These are phyloP conservation scores for Crotalus helleri DNA, from an alignment of 2,113 vertebrate genomes.

Conservation along the genomic window DNA sequence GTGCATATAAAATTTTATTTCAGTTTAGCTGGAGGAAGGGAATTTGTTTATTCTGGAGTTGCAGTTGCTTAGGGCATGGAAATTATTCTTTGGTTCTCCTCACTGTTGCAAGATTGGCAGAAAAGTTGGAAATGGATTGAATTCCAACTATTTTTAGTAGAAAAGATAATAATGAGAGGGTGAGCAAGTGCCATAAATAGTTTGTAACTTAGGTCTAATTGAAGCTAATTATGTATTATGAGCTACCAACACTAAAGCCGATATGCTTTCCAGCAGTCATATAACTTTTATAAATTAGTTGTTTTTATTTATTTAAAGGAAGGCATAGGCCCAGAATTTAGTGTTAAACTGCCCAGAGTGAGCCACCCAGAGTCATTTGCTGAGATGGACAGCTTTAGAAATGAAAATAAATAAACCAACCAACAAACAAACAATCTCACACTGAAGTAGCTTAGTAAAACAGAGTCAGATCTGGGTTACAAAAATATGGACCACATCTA, in stretches of 20 bases:
- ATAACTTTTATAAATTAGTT: conserved; percentile 25
- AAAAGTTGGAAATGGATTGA: background rate
- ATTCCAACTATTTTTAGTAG: background rate
- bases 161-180: background rate
- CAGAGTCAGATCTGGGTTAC: no score
- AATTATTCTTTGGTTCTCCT: background rate
- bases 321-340: no score
- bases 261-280: fast-evolving
- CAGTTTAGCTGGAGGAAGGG: background rate
- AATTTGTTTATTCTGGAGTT: background rate
- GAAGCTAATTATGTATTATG: conserved; percentile 5
- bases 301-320: conserved; percentile 25
- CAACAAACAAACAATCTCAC: no score
- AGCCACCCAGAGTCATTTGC: no score
- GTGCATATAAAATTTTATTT: background rate
- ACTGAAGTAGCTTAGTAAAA: no score
- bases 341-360: no score
- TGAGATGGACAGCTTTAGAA: no score
- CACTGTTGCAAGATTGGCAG: background rate
- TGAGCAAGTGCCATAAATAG: background rate
- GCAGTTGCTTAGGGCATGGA: background rate
- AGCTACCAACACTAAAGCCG: background rate
- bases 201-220: background rate
- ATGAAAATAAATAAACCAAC: no score
- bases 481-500: no score